Base-by-base conservation (phyloP, 2,888 invertebrate genomes). In the Chalcis sispes region DNA sequence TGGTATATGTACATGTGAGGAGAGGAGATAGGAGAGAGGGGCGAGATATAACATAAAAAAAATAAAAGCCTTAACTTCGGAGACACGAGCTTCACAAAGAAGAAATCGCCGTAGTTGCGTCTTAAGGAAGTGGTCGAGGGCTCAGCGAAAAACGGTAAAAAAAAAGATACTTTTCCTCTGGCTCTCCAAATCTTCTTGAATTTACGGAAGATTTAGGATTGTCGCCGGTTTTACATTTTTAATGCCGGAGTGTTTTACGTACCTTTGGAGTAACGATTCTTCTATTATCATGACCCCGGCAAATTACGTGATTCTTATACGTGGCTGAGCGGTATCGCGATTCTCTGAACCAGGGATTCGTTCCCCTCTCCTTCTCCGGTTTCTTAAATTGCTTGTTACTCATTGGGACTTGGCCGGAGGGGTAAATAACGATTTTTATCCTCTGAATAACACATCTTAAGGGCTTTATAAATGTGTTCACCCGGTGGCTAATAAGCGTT, bases 191-290 rank as follows among this genome's bases (percentile, higher is more conserved):
- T 66, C 72, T 69, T 54, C 72, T 46, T 64, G 77, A 77, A 79
- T 78, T 77, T 77, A 72, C 78, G 78, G 62, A 79, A 82, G 80
- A 81, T 82, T 83, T 81, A 80, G 72, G 75, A 70, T 79, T 79
- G 79, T 81, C 79, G 77, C 71, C 74, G 77, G 67, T 77, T 79
- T 77, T 81, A 80, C 80, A 82, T 81, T 77, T 83, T 81, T 82
- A 81, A 80, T 79, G 78, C 70, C 58, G 56, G 54, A 20, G 27
- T 77, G 77, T 79, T 82, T 82, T 79, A 80, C 80, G 76, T 75
- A 62, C 75, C 70, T 62, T 66, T 70, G 59, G 72, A 36, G 64
- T 70, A 72, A 72, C 70, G 72, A 62, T 59, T 59, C 58, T 48
- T 73, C 69, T 72, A 76, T 76, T 65, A 67, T 59, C 56, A 70